Percentiles rank a stretch among this genome's conserved stretches.
Evolutionary conservation across 1,140 invertebrate species (phyloP).

Genomic region (Cotesia glomerata): DNA sequence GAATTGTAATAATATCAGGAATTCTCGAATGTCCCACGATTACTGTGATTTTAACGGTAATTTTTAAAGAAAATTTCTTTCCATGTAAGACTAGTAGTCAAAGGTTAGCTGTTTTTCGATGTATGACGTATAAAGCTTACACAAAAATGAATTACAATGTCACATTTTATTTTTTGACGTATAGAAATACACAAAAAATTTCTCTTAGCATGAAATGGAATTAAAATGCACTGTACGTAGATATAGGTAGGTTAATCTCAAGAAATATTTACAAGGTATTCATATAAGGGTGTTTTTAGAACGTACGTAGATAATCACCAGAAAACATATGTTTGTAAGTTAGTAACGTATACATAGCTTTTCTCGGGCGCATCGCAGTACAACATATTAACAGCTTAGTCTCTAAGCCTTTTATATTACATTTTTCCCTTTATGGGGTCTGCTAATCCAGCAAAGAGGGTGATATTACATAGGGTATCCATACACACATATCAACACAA

Average conservation of each 20-base stretch:
- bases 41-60: no score
- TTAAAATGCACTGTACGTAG: background rate
- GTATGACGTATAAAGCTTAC: no score
- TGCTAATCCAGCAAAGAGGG: slow-evolving; percentile 54
- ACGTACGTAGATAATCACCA: slow-evolving; percentile 18
- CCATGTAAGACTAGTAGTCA: no score
- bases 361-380: slow-evolving; percentile 52
- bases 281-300: background rate
- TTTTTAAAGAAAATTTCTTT: no score
- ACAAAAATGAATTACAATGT: no score
- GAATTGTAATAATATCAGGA: no score
- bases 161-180: no score
- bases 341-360: slow-evolving; percentile 58
- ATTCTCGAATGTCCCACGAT: no score
- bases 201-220: no score
- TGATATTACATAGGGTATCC: slow-evolving; percentile 30
- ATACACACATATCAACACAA: slow-evolving; percentile 28
- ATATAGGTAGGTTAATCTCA: slow-evolving; percentile 1
- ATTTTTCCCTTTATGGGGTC: slow-evolving; percentile 65
- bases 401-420: slow-evolving; percentile 65
- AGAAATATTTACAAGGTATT: background rate
- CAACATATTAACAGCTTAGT: slow-evolving; percentile 65
- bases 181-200: no score
- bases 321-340: slow-evolving; percentile 56
- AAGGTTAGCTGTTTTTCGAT: no score